Percentiles rank a stretch among this genome's conserved stretches.
phyloP scores from a whole-genome alignment of 1,140 invertebrate species.

The Drosophila pandora region DNA sequence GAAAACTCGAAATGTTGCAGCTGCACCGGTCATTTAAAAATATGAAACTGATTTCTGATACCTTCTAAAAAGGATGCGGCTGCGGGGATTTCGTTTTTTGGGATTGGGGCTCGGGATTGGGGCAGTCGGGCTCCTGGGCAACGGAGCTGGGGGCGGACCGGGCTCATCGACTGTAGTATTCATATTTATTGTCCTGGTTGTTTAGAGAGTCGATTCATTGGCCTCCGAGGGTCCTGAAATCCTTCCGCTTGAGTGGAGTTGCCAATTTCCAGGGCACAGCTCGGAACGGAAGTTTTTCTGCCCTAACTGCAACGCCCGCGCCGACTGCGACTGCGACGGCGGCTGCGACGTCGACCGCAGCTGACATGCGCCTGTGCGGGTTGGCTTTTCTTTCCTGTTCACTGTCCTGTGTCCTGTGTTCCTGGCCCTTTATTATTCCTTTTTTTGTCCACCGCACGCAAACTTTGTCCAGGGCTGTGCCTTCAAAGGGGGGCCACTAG shows the following conservation, averaged over 20 bases:
- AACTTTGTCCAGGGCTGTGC: constrained; percentile 70
- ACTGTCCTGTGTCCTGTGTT: constrained; percentile 32
- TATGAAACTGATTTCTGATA: neutral
- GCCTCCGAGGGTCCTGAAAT: constrained; percentile 1
- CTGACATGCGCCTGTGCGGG: constrained; percentile 39
- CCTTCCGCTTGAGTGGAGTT: constrained; percentile 49
- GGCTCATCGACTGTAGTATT: neutral
- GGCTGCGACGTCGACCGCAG: constrained; percentile 1
- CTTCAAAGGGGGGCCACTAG: constrained; percentile 44
- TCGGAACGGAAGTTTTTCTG: constrained; percentile 75
- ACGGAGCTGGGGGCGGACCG: too few relatives aligned
- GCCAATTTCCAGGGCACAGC: constrained; percentile 65
- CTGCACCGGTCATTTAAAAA: constrained; percentile 39
- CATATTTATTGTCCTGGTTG: constrained; percentile 22
- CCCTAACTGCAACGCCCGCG: constrained; percentile 1
- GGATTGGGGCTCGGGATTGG: neutral
- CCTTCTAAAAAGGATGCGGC: neutral
- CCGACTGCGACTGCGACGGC: neutral
- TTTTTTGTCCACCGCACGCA: constrained; percentile 52
- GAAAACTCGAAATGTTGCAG: constrained; percentile 56
- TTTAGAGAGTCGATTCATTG: constrained; percentile 5
- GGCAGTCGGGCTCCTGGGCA: neutral
- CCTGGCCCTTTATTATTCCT: constrained; percentile 27
- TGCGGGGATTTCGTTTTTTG: neutral
- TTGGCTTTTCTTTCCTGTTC: constrained; percentile 40